Evolutionary conservation across 2,113 vertebrate species (phyloP), one percentile per base, ranked within the genome.

Genomic region (Eptesicus fuscus): DNA sequence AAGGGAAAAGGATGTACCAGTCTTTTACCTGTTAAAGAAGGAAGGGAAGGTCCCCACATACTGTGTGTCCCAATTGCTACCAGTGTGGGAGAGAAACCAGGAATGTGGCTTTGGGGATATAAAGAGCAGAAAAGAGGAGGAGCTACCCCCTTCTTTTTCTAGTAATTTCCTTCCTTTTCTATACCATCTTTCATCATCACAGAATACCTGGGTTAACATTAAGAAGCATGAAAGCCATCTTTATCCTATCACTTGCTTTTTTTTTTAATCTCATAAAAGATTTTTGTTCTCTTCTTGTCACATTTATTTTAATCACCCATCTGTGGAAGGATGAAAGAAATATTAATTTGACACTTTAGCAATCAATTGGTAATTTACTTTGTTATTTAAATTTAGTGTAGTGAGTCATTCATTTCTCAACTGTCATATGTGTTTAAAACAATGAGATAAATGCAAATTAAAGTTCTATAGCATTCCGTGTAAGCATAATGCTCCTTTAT

Each of bases 341-440:
- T 32, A 84, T 70, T 86, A 88, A 95, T 16, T 40, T 88, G 86
- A 95, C 88, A 94, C 32, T 94, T 88, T n/a, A n/a, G 35, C 93
- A 91, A 76, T 95, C 82, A 59, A 65, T 69, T 88, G 83, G 37
- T n/a, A 78, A 93, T 78, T 83, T 86, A 88, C 51, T 91, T 71
- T 49, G 25, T 35, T 92, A 51, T 69, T 91, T 87, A 67, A 82
- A 63, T 84, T 85, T 79, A 56, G 18, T 76, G 0, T 47, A 83
- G 22, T 80, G 25, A 92, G 22, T 91, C 86, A 88, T 84, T 94
- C 47, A 94, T 88, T 80, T 94, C 56, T 84, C 91, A 40, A 73
- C 69, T 87, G 73, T 73, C 78, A 51, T 4, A 44, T 63, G 67
- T 93, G 32, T 84, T 91, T 95, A 44, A 96, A 96, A 84, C 77